Evolutionary conservation across 2,797 vertebrate species (phyloP).

Genomic region (Tauraco hartlaubi): DNA sequence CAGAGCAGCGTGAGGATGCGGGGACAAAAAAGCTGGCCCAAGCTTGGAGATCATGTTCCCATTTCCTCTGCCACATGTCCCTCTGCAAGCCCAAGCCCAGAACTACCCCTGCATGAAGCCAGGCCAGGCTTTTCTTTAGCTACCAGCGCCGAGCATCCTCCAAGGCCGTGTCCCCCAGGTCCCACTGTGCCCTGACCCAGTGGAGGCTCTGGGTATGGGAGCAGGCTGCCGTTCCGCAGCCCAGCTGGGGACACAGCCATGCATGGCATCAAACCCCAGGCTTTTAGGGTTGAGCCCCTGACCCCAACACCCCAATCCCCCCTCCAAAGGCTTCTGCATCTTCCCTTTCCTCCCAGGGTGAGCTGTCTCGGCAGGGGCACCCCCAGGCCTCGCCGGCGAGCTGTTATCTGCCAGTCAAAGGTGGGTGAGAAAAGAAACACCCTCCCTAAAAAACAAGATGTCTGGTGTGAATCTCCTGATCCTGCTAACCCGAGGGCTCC

Average conservation of each 20-base stretch:
- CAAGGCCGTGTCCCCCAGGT: neutral
- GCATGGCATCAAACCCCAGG: neutral
- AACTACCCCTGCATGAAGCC: neutral
- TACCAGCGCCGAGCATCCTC: neutral
- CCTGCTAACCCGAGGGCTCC: constrained; percentile 61
- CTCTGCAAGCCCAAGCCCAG: neutral
- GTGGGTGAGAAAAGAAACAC: constrained; percentile 76
- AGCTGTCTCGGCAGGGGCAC: constrained; percentile 31
- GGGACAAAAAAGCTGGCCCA: neutral
- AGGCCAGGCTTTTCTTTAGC: neutral
- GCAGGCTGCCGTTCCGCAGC: neutral
- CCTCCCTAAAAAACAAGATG: constrained; percentile 66
- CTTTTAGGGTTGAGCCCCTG: neutral
- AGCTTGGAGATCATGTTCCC: neutral
- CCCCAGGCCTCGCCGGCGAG: constrained; percentile 75
- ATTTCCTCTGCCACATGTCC: neutral
- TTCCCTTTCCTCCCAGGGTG: neutral
- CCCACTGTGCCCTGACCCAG: accelerated
- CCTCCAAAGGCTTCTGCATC: constrained; percentile 1
- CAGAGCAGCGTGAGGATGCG: neutral
- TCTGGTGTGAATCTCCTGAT: constrained; percentile 87
- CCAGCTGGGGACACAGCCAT: accelerated
- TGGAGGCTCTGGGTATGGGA: neutral
- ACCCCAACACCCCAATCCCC: neutral
- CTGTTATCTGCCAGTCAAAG: constrained; percentile 86